These are phyloP conservation scores for Kryptolebias ocellatus DNA, from an alignment of 2,797 vertebrate genomes.

Conservation along the genomic window DNA sequence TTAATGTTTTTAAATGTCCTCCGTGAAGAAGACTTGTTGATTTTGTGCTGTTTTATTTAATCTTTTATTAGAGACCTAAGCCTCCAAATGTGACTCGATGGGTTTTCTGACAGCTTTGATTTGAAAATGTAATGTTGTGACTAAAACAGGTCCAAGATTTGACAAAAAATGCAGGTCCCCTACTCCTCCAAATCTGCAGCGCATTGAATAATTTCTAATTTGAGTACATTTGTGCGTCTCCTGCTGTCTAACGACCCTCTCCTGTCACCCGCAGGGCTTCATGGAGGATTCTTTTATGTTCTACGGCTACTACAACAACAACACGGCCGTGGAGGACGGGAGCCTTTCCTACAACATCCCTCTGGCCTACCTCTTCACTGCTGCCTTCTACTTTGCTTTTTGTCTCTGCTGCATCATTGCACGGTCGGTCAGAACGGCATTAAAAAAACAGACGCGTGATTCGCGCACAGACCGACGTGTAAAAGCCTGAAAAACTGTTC, in stretches of 20 bases:
- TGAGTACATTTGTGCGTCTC: no score
- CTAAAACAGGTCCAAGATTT: background rate
- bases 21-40: no score
- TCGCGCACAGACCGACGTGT: conserved; percentile 5
- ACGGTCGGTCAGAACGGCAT: conserved; percentile 76
- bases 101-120: no score
- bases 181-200: background rate
- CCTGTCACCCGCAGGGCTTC: conserved; percentile 82
- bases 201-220: no score
- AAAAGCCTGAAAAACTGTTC: conserved; percentile 12
- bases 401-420: conserved; percentile 84
- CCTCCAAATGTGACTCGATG: background rate
- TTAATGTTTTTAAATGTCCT: no score
- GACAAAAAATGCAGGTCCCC: no score
- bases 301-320: conserved; percentile 89
- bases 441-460: no score
- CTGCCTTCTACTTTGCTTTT: conserved; percentile 81
- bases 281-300: conserved; percentile 90
- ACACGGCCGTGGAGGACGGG: conserved; percentile 51
- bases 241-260: background rate
- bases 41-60: background rate
- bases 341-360: conserved; percentile 84
- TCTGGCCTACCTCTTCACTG: conserved; percentile 84
- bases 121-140: no score
- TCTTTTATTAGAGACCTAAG: background rate